These are phyloP conservation scores for Mohoua ochrocephala DNA, from an alignment of 2,113 vertebrate species.

Conservation along the genomic window DNA sequence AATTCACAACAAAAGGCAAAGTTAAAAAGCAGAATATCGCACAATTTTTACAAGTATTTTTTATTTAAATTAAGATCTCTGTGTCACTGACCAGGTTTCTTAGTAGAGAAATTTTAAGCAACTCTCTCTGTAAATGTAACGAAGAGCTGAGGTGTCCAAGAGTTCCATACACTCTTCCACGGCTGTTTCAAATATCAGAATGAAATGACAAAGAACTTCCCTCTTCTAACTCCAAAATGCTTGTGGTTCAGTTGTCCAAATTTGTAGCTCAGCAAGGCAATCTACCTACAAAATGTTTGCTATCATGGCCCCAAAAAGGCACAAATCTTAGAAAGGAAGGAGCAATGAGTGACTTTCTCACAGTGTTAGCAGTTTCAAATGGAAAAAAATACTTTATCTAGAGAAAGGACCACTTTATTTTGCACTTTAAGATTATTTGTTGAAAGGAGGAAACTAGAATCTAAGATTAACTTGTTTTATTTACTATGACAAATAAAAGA, in stretches of 20 bases:
- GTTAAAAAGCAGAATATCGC: not conserved
- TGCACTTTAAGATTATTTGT: not conserved
- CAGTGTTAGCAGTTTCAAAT: not conserved
- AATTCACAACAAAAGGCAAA: not conserved
- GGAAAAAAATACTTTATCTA: not conserved
- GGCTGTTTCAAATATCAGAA: not conserved
- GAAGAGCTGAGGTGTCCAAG: not conserved
- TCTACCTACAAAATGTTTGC: not conserved
- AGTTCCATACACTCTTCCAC: not conserved
- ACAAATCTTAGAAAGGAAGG: not conserved
- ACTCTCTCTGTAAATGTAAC: not conserved
- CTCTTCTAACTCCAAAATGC: not conserved
- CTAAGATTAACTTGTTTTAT: not conserved
- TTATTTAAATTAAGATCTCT: not conserved
- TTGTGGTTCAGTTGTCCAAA: not conserved
- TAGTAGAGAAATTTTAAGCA: not conserved
- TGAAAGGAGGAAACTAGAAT: not conserved
- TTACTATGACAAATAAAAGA: not conserved
- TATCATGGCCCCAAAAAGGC: not conserved
- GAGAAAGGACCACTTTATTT: not conserved
- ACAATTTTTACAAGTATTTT: not conserved
- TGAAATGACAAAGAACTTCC: not conserved
- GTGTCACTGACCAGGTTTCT: not conserved
- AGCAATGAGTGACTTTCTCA: not conserved
- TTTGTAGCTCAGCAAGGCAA: not conserved